These are phyloP conservation scores for Zaprionus camerounensis DNA, from an alignment of 1,140 invertebrate genomes.

Conservation along the genomic window DNA sequence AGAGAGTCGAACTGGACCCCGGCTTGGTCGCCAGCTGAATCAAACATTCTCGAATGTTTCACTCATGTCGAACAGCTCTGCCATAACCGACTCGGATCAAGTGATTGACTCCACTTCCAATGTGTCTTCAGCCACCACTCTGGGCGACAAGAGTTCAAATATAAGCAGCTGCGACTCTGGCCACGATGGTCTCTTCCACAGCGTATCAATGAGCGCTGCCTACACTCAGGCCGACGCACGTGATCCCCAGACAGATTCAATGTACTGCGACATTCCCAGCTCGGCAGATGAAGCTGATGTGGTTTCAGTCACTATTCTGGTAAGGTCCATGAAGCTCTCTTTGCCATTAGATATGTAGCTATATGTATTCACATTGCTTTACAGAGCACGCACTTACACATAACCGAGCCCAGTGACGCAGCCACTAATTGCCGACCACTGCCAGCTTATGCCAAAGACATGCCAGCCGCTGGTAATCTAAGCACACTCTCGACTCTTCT, in stretches of 20 bases:
- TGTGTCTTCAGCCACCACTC: constrained; percentile 54
- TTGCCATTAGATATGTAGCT: neutral
- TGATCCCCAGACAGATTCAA: constrained; percentile 61
- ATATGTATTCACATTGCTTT: neutral
- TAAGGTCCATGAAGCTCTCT: constrained; percentile 2
- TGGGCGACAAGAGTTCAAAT: constrained; percentile 74
- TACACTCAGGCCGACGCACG: constrained; percentile 37
- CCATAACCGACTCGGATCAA: constrained; percentile 56
- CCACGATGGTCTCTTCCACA: constrained; percentile 76
- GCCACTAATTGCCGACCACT: constrained; percentile 40
- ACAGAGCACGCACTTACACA: constrained; percentile 59
- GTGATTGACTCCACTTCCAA: constrained; percentile 57
- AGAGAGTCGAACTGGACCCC: constrained; percentile 22
- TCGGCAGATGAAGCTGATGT: constrained; percentile 65
- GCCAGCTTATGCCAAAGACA: constrained; percentile 66
- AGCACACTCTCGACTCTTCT: constrained; percentile 44
- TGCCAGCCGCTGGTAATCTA: constrained; percentile 53
- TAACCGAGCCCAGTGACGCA: constrained; percentile 44
- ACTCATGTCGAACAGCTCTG: constrained; percentile 65
- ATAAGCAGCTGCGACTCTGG: constrained; percentile 76
- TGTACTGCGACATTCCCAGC: constrained; percentile 75
- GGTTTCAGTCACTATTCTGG: constrained; percentile 47
- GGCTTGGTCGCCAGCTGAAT: constrained; percentile 63
- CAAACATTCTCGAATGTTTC: constrained; percentile 75
- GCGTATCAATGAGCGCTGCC: constrained; percentile 68